A percentile compares a stretch with the other conserved stretches of the same genome.
Conservation (phyloP, 2,797 vertebrate species). For the Notoglanidium macrostoma region DNA sequence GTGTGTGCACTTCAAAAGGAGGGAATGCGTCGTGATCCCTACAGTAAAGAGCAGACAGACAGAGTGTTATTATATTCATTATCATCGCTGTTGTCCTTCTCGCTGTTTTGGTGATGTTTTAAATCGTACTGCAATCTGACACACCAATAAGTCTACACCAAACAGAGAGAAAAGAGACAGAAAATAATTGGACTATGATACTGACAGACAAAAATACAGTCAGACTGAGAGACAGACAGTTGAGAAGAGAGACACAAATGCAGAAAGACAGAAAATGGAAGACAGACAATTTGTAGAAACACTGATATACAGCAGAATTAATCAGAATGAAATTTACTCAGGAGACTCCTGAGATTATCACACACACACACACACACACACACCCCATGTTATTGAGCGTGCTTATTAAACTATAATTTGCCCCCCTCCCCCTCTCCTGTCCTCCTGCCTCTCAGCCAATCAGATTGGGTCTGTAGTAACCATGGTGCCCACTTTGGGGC, state of each 20-base stretch:
- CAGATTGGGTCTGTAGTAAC: constrained; percentile 74
- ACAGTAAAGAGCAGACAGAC: constrained; percentile 7
- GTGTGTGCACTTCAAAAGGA: constrained; percentile 45
- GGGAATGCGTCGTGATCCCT: background rate
- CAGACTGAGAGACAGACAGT: background rate
- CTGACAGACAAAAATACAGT: background rate
- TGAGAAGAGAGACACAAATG: constrained; percentile 51
- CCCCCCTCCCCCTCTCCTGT: constrained; percentile 50
- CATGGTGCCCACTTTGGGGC: constrained; percentile 77
- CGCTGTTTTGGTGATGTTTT: background rate
- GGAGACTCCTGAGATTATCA: background rate
- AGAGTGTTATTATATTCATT: background rate
- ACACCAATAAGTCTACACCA: background rate
- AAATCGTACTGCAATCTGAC: background rate
- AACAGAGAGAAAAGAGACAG: background rate
- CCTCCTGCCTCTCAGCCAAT: constrained; percentile 68
- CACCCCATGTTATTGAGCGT: constrained; percentile 68
- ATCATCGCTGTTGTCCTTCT: background rate
- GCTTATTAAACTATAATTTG: constrained; percentile 70
- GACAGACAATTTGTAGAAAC: constrained; percentile 17
- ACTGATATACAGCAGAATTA: background rate
- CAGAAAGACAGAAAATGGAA: constrained; percentile 59
- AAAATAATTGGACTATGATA: background rate
- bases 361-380: constrained; percentile 11
- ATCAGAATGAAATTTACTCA: constrained; percentile 7